Conservation (phyloP, 2,113 vertebrate genomes). For the Aix galericulata region DNA sequence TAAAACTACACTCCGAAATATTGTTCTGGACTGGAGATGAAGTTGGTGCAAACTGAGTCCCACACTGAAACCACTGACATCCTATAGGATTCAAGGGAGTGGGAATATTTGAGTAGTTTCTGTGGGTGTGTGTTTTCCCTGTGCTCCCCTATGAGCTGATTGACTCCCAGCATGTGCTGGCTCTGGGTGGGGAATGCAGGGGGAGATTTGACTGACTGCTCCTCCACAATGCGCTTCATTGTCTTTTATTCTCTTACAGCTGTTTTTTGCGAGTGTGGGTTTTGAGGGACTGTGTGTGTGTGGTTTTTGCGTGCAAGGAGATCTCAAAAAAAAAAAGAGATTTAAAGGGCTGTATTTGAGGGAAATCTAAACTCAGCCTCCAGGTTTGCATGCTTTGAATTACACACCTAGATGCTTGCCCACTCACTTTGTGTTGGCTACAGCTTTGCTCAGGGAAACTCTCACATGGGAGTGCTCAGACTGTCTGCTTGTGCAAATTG, state of each 20-base stretch:
- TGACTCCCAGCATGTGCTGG: conserved; percentile 40
- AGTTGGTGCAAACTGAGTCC: not conserved
- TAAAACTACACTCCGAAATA: not conserved
- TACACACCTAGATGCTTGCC: conserved; percentile 36
- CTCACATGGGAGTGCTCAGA: conserved; percentile 23
- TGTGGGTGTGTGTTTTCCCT: conserved; percentile 17
- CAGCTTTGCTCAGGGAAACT: not conserved
- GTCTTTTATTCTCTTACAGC: conserved; percentile 46
- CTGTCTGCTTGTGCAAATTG: conserved; percentile 11
- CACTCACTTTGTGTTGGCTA: conserved; percentile 36
- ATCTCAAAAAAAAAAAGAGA: not conserved
- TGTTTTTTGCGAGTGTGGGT: conserved; percentile 20
- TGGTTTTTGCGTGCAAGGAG: not conserved
- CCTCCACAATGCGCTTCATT: conserved; percentile 48
- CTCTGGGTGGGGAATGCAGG: not conserved
- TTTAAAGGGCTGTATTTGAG: not conserved
- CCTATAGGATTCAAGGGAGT: not conserved
- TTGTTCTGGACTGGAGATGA: not conserved
- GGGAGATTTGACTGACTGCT: conserved; percentile 24
- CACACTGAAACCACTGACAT: not conserved
- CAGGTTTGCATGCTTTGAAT: not conserved
- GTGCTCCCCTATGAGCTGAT: not conserved
- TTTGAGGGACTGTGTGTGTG: not conserved
- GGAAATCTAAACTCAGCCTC: conserved; percentile 33
- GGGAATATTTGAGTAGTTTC: not conserved